These are phyloP conservation scores for Enteromius treurensis DNA, from an alignment of 2,797 vertebrate species.

Conservation along the genomic window DNA sequence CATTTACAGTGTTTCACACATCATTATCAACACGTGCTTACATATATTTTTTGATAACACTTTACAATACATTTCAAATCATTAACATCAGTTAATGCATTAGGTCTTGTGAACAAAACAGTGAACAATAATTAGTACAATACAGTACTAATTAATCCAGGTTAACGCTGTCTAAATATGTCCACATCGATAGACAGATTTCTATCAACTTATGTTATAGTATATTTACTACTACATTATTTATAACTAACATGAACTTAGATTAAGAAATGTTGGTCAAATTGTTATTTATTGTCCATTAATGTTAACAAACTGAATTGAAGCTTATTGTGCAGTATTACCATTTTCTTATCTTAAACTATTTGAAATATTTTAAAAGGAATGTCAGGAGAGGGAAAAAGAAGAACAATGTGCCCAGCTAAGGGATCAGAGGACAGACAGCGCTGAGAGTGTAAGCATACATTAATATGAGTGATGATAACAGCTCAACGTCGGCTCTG, in stretches of 20 bases:
- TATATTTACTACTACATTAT: neutral
- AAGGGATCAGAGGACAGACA: constrained; percentile 18
- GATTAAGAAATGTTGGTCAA: neutral
- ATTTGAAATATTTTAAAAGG: constrained; percentile 28
- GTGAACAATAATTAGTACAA: neutral
- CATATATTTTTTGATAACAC: neutral
- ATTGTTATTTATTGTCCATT: neutral
- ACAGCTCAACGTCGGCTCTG: constrained; percentile 68
- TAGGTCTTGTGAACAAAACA: neutral
- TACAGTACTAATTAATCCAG: neutral
- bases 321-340: neutral
- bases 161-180: neutral
- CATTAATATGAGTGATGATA: constrained; percentile 12
- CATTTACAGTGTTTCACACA: constrained; percentile 35
- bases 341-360: neutral
- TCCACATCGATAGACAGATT: neutral
- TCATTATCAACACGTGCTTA: neutral
- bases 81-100: neutral
- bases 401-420: constrained; percentile 18
- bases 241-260: neutral
- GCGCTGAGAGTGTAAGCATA: neutral
- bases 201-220: neutral
- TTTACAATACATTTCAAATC: neutral
- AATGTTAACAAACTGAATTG: constrained; percentile 3
- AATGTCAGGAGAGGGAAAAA: constrained; percentile 51